phyloP scores from a whole-genome alignment of 2,113 vertebrate genomes.

The Pristiophorus japonicus region DNA sequence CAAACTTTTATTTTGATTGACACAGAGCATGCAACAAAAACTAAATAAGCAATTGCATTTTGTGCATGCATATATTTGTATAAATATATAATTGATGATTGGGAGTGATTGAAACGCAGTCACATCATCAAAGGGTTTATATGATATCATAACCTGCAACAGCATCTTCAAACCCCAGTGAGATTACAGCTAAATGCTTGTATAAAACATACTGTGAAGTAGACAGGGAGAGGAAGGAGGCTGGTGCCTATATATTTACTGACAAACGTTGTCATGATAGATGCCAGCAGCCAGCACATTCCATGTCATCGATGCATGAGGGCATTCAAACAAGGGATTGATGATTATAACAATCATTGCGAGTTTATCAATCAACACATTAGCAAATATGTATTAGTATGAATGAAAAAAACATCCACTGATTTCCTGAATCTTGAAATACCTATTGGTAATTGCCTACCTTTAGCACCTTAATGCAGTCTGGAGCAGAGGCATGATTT shows the following conservation, averaged over 20 bases:
- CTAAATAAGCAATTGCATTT: not conserved
- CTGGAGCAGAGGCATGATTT: not conserved
- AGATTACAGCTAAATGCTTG: not conserved
- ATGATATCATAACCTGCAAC: not conserved
- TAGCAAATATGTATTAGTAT: not conserved
- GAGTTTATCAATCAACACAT: not conserved
- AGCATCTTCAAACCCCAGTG: not conserved
- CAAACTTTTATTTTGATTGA: not conserved
- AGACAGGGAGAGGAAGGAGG: not conserved
- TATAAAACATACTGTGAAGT: not conserved
- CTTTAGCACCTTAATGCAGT: not conserved
- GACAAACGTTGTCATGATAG: not conserved
- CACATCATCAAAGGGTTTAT: not conserved
- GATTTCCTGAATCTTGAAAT: not conserved
- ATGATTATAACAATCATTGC: not conserved
- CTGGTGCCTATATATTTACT: not conserved
- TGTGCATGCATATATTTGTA: not conserved
- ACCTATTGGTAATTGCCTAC: not conserved
- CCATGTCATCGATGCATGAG: not conserved
- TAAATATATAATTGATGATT: not conserved
- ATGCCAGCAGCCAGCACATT: not conserved
- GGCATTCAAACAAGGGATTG: not conserved
- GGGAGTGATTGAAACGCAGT: not conserved
- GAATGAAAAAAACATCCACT: not conserved
- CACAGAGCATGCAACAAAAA: not conserved